phyloP scores from a whole-genome alignment of 2,113 vertebrate genomes.

The Sus scrofa region DNA sequence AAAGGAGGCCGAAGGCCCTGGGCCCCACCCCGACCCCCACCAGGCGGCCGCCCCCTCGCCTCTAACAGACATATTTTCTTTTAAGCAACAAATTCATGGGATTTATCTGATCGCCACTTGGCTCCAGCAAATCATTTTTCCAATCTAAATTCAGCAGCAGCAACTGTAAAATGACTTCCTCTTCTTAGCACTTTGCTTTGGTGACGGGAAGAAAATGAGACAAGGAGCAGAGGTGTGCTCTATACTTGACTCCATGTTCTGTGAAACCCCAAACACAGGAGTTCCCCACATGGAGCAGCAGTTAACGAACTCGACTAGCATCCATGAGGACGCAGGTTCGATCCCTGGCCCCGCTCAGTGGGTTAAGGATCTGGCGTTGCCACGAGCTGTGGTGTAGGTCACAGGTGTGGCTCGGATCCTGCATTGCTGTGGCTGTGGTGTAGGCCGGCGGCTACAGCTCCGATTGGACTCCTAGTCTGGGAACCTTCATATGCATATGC shows the following conservation, averaged over 20 bases:
- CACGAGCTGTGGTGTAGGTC: no score
- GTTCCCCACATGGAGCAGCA: no score
- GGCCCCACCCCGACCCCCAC: background rate
- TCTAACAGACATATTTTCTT: slow-evolving; percentile 60
- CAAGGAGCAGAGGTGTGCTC: slow-evolving; percentile 75
- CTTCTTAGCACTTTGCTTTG: slow-evolving; percentile 80
- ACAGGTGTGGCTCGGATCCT: no score
- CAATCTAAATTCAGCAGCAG: slow-evolving; percentile 83
- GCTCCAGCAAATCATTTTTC: slow-evolving; percentile 85
- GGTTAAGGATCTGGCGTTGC: no score
- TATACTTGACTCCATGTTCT: slow-evolving; percentile 69
- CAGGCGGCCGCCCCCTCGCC: background rate
- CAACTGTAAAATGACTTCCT: slow-evolving; percentile 84
- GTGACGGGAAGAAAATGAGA: slow-evolving; percentile 84
- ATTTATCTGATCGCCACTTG: slow-evolving; percentile 83
- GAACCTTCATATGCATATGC: no score
- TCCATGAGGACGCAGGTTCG: no score
- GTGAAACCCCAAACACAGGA: background rate
- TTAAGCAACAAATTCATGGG: slow-evolving; percentile 81
- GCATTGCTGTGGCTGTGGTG: no score
- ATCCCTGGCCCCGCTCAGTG: no score
- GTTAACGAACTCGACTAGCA: no score
- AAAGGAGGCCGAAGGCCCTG: background rate
- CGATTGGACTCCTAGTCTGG: no score
- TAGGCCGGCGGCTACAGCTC: no score